Evolutionary conservation across 2,113 vertebrate genomes (phyloP), one percentile per base, ranked within the genome.

Genomic region (Dicerorhinus sumatrensis): DNA sequence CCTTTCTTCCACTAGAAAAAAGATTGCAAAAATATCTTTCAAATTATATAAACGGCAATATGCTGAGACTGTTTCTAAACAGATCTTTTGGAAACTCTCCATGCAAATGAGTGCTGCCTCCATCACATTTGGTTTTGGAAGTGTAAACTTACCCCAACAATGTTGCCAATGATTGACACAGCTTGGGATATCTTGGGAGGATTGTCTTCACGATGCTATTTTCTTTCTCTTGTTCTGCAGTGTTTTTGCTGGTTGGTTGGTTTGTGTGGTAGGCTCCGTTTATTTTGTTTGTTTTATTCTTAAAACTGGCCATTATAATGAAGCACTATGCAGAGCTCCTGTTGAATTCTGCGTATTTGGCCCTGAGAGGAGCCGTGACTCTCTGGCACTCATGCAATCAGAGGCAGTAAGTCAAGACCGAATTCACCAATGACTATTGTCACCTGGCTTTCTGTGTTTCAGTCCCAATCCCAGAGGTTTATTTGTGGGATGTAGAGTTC

Each of bases 1-100:
- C 21, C 33, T 97, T 58, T 83, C 51, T 96, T 98, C 87, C 60
- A 77, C 10, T 51, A 91, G 92, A 76, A 81, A 75, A 93, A 81
- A 75, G 48, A 73, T 25, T 56, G 46, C 29, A 85, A 91, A 96
- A 91, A 63, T 48, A 1, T 54, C 73, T 94, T 94, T 51, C 73
- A 84, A 94, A 96, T 86, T 60, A 87, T 56, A 12, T 94, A 77
- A 79, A 69, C 54, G 33, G 31, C 5, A 89, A 58, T 91, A 42
- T 51, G 21, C 46, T 80, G 42, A 87, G 75, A 76, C 21, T n/a
- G 20, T 82, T 82, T 92, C 67, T 92, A 72, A 85, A 81, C 16
- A 94, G 63, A 33, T 56, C 27, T 92, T 62, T 89, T 76, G 25
- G 36, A 86, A 82, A 67, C 4, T 70, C 17, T 54, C 31, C 69